These are phyloP conservation scores for Heliconius hortense DNA, from an alignment of 2,888 invertebrate species.

Conservation along the genomic window DNA sequence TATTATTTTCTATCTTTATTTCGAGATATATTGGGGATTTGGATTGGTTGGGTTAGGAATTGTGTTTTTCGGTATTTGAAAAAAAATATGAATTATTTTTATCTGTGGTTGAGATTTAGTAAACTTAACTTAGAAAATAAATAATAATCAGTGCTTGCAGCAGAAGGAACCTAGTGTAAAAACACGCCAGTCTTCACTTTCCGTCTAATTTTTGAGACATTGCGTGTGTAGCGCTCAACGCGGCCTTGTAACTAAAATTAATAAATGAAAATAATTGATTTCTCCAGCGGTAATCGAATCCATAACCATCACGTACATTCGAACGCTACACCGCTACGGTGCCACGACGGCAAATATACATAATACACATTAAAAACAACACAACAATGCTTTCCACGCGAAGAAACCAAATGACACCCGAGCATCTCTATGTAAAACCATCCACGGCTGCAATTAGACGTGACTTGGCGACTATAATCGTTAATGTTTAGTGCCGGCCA, in stretches of 20 bases:
- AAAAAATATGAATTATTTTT: neutral
- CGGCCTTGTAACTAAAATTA: neutral
- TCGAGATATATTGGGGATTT: neutral
- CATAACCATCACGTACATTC: neutral
- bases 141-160: too few species aligned
- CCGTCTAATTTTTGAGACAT: neutral
- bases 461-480: constrained; percentile 79
- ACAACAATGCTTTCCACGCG: neutral
- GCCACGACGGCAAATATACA: neutral
- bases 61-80: neutral
- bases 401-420: neutral
- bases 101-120: neutral
- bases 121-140: neutral
- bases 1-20: neutral
- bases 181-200: neutral
- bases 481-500: constrained; percentile 80
- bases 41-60: neutral
- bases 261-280: neutral
- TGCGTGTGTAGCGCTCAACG: neutral
- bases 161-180: neutral
- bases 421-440: constrained; percentile 51
- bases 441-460: constrained; percentile 76
- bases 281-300: neutral
- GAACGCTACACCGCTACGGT: neutral
- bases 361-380: neutral